These are phyloP conservation scores for Sthenelais limicola DNA, from an alignment of 2,888 invertebrate species.

Conservation along the genomic window DNA sequence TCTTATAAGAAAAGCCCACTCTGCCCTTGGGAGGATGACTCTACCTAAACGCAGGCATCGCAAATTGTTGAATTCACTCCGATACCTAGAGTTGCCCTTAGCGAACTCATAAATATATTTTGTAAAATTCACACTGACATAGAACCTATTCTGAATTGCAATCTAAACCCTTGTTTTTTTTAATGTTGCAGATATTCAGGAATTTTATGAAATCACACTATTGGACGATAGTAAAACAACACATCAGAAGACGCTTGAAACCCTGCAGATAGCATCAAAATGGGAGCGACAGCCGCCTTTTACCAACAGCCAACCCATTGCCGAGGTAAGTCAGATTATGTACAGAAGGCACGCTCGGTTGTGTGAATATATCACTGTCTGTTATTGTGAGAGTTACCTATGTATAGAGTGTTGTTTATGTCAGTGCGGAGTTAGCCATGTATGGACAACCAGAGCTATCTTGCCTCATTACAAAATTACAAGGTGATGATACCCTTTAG, in stretches of 20 bases:
- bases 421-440: too few relatives aligned
- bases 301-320: slow-evolving; percentile 48
- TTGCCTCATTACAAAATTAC: too few relatives aligned
- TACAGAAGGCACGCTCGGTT: slow-evolving; percentile 18
- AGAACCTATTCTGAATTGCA: background rate
- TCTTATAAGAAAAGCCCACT: too few relatives aligned
- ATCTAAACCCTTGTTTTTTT: background rate
- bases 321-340: slow-evolving; percentile 23
- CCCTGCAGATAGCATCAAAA: slow-evolving; percentile 53
- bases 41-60: too few relatives aligned
- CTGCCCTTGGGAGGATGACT: too few relatives aligned
- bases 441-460: too few relatives aligned
- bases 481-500: too few relatives aligned
- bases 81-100: too few relatives aligned
- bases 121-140: background rate
- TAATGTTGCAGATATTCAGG: slow-evolving; percentile 53
- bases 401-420: too few relatives aligned
- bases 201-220: slow-evolving; percentile 55
- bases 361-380: too few relatives aligned
- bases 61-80: too few relatives aligned
- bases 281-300: slow-evolving; percentile 55
- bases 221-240: slow-evolving; percentile 53
- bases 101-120: background rate
- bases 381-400: too few relatives aligned
- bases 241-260: slow-evolving; percentile 56